Conservation (phyloP, 2,113 vertebrate genomes). For the Pelecanoides urinatrix region DNA sequence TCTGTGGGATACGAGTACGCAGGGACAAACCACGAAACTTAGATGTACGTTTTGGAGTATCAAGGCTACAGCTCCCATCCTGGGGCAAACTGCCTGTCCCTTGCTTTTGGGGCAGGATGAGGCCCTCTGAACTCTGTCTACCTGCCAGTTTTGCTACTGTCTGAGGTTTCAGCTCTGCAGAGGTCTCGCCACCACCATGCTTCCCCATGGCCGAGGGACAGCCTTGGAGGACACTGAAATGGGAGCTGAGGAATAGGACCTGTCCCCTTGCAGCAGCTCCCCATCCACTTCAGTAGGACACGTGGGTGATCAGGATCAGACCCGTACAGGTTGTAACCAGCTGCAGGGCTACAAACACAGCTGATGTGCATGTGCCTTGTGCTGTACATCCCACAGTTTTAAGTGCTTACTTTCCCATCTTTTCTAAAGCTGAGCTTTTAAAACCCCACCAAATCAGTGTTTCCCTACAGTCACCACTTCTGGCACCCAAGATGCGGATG, state of each 20-base stretch:
- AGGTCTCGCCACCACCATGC: fast-evolving
- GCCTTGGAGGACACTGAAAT: not conserved
- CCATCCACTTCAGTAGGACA: not conserved
- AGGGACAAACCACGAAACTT: not conserved
- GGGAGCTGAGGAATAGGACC: not conserved
- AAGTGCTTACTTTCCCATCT: not conserved
- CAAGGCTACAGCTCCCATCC: not conserved
- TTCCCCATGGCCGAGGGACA: not conserved
- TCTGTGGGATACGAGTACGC: fast-evolving
- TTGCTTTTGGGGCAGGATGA: fast-evolving
- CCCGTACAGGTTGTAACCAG: not conserved
- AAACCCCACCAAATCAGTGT: not conserved
- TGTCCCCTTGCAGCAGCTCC: not conserved
- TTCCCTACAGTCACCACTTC: not conserved
- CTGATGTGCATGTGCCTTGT: not conserved
- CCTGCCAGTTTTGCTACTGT: not conserved
- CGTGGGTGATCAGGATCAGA: not conserved
- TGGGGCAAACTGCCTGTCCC: not conserved
- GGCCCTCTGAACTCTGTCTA: not conserved
- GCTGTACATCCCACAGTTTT: not conserved
- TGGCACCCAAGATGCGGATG: not conserved
- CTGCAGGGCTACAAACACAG: not conserved
- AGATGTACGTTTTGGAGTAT: not conserved
- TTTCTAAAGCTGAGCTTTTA: not conserved
- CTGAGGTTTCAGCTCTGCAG: not conserved